Evolutionary conservation across 2,113 vertebrate genomes (phyloP).

Genomic region (Strigops habroptila): DNA sequence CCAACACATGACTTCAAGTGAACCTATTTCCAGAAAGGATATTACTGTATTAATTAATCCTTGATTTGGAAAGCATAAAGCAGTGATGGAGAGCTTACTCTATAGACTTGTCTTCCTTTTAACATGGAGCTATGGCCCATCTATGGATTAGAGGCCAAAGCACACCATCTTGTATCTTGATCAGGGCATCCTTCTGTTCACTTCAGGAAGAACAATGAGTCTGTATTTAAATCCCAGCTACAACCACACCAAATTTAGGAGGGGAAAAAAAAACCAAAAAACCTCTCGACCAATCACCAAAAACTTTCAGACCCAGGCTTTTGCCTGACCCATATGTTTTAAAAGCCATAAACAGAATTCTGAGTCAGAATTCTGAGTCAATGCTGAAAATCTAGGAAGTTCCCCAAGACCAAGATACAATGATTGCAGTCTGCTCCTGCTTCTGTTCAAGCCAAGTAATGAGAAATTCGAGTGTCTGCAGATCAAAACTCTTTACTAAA

Average conservation of each 20-base stretch:
- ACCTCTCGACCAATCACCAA: neutral
- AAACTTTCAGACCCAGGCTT: neutral
- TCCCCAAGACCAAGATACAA: neutral
- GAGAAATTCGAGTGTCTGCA: neutral
- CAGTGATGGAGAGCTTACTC: neutral
- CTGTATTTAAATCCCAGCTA: neutral
- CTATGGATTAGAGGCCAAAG: neutral
- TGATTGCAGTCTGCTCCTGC: neutral
- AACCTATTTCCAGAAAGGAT: neutral
- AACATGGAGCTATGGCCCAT: neutral
- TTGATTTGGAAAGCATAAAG: neutral
- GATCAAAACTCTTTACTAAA: neutral
- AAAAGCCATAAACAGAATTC: neutral
- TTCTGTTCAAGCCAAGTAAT: neutral
- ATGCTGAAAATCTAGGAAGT: neutral
- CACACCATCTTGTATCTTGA: neutral
- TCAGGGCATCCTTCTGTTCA: neutral
- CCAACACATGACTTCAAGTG: neutral
- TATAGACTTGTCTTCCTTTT: neutral
- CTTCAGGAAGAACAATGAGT: neutral
- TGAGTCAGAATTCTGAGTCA: neutral
- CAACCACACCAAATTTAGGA: neutral
- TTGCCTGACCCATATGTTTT: neutral
- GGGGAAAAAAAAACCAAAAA: accelerated
- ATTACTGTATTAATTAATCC: neutral